Evolutionary conservation across 2,888 invertebrate species (phyloP), one percentile per base, ranked within the genome.

Genomic region (Agrotis puta): DNA sequence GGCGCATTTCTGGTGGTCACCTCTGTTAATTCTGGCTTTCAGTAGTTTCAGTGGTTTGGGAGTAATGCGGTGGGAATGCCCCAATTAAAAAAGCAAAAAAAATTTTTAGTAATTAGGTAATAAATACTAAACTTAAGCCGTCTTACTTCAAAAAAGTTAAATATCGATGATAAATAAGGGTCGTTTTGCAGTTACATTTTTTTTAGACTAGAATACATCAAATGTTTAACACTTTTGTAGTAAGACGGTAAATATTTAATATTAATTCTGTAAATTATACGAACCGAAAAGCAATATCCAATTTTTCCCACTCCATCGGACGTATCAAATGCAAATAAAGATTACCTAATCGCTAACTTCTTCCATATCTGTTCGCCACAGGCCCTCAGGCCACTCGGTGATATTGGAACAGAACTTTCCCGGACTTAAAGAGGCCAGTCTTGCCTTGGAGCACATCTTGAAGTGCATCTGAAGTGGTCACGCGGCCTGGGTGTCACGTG

Each of bases 391-490:
- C 51, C 43, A 81, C 62, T 65, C 24, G 33, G 64, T 9, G 18
- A 54, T 64, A 72, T 74, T 62, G 24, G 48, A 50, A 62, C 47
- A 64, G 22, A 79, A 82, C 73, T 85, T 77, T 84, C 70, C 66
- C 54, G 27, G 77, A 65, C 58, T 57, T 59, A 78, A 70, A 78
- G 64, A 73, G 72, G 74, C 77, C 71, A 74, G 65, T 69, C 59
- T 20, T 78, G 57, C 54, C 71, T 76, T 61, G 65, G 53, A 62
- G 68, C 51, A 63, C 39, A 48, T 68, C 56, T 64, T 84, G 82
- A 79, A 84, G 73, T 84, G 87, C 84, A 87, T 72, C 74, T 81
- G 83, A 82, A 82, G 72, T 70, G 57, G 57, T 79, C 88, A 84
- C 88, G 86, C 77, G 86, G 70, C 50, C 3, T 1, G 5, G 22